These are phyloP conservation scores for Aphelenchoides fujianensis DNA, from an alignment of 1,140 invertebrate genomes.

Conservation along the genomic window DNA sequence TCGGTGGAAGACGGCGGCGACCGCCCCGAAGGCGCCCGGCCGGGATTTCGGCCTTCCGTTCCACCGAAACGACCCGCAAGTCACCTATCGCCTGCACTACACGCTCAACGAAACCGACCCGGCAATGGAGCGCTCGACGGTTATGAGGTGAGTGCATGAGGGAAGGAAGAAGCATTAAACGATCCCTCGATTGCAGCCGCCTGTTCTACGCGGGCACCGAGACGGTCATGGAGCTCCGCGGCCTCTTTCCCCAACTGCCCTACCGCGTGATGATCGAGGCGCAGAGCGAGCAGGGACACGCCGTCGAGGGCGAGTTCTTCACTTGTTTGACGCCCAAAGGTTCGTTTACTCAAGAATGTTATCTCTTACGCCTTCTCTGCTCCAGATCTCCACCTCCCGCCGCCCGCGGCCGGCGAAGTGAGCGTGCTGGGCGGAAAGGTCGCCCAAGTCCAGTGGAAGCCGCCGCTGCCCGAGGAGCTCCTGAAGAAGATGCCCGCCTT, in stretches of 20 bases:
- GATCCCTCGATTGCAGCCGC: not conserved
- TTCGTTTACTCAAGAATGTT: not conserved
- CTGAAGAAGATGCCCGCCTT: not conserved
- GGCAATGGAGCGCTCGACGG: not conserved
- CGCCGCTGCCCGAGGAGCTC: not conserved
- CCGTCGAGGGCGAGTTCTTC: not conserved
- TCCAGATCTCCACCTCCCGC: slow-evolving; percentile 1
- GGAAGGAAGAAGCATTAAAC: not conserved
- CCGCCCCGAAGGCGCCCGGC: not conserved
- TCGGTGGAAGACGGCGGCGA: slow-evolving; percentile 13
- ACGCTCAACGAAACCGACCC: slow-evolving; percentile 4
- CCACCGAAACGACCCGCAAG: not conserved
- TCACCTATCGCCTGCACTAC: not conserved
- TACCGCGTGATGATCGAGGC: slow-evolving; percentile 2
- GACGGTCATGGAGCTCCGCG: slow-evolving; percentile 5
- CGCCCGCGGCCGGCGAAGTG: not conserved
- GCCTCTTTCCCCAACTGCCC: slow-evolving; percentile 7
- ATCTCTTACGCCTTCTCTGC: not conserved
- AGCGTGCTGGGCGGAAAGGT: not conserved
- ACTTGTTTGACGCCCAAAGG: not conserved
- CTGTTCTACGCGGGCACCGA: not conserved
- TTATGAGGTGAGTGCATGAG: not conserved
- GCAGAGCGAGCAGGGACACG: not conserved
- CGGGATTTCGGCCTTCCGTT: too few species aligned
- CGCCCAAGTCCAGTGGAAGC: slow-evolving; percentile 13